Percentiles rank a stretch among this genome's conserved stretches.
These are phyloP conservation scores for Drosophila prostipennis DNA, from an alignment of 2,888 invertebrate genomes.

Conservation along the genomic window DNA sequence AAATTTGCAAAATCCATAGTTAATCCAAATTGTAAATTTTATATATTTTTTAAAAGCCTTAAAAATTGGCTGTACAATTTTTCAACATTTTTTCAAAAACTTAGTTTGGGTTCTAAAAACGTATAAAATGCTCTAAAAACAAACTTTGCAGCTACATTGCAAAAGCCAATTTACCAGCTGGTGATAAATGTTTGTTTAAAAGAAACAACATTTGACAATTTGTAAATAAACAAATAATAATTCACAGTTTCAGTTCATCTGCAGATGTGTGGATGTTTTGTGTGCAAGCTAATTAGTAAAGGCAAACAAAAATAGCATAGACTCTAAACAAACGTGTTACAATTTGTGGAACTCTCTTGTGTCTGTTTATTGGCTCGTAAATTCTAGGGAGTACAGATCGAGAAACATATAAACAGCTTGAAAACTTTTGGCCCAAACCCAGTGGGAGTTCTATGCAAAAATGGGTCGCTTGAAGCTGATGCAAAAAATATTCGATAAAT, in stretches of 20 bases:
- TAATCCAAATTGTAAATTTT: too few relatives aligned
- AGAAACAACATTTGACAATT: slow-evolving; percentile 55
- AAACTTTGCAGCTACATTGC: neutral
- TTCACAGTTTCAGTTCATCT: slow-evolving; percentile 50
- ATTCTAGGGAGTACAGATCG: slow-evolving; percentile 2
- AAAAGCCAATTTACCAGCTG: slow-evolving; percentile 15
- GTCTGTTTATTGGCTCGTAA: slow-evolving; percentile 53
- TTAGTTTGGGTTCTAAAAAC: neutral
- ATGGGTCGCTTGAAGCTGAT: slow-evolving; percentile 23
- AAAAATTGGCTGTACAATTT: too few relatives aligned
- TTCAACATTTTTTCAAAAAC: neutral
- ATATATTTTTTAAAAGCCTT: too few relatives aligned
- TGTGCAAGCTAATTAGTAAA: slow-evolving; percentile 43
- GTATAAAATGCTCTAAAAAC: neutral
- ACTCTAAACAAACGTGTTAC: slow-evolving; percentile 53
- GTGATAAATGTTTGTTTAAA: neutral
- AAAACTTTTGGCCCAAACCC: slow-evolving; percentile 7
- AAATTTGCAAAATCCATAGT: too few relatives aligned
- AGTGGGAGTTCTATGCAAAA: slow-evolving; percentile 21
- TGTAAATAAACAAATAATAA: slow-evolving; percentile 68
- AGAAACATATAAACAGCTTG: slow-evolving; percentile 6
- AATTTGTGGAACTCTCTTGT: slow-evolving; percentile 45
- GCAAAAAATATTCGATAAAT: slow-evolving; percentile 33
- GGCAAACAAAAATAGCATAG: slow-evolving; percentile 48
- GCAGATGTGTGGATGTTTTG: slow-evolving; percentile 25